Conservation (phyloP, 2,113 vertebrate species). For the Elephantulus edwardii region DNA sequence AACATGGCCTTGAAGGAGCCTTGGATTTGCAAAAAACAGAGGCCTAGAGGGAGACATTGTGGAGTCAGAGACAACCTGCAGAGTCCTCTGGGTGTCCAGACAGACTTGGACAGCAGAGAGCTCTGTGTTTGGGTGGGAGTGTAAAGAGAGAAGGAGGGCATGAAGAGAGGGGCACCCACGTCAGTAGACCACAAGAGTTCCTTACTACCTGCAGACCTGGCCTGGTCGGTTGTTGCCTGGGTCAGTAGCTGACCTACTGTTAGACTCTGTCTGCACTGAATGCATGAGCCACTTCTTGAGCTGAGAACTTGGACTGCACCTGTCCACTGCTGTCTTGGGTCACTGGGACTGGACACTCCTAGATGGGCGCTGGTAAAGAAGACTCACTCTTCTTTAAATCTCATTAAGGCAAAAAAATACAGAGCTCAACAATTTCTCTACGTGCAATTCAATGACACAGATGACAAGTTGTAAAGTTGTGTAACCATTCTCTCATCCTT, state of each 20-base stretch:
- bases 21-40: not conserved
- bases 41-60: not conserved
- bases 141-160: not conserved
- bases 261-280: constrained; percentile 41
- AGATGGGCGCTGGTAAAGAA: not conserved
- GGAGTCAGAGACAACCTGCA: not conserved
- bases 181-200: not conserved
- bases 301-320: constrained; percentile 46
- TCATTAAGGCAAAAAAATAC: no score
- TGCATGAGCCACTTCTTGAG: constrained; percentile 42
- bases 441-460: no score
- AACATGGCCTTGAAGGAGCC: constrained; percentile 36
- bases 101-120: not conserved
- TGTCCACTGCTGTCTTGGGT: not conserved
- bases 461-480: no score
- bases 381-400: not conserved
- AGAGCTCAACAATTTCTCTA: no score
- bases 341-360: not conserved
- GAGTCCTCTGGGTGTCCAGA: not conserved
- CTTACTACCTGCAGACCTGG: constrained; percentile 46
- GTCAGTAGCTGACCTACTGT: constrained; percentile 30
- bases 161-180: not conserved
- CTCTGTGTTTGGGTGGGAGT: not conserved
- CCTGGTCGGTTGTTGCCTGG: constrained; percentile 1
- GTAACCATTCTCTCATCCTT: no score